These are phyloP conservation scores for Drosophila ezoana DNA, from an alignment of 2,888 invertebrate species.

Conservation along the genomic window DNA sequence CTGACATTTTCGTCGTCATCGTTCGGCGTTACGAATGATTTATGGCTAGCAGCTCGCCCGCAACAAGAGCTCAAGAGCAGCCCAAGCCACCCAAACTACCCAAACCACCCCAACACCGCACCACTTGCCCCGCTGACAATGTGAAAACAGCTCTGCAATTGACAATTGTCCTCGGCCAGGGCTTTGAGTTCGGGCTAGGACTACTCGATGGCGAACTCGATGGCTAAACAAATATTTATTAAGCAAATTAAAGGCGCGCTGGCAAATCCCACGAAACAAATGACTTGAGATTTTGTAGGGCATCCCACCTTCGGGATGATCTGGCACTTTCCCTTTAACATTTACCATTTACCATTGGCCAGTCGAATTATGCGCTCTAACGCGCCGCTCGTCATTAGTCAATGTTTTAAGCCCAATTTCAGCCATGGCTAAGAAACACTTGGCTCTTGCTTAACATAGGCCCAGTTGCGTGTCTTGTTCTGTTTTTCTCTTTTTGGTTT, in stretches of 20 bases:
- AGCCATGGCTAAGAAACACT: constrained; percentile 36
- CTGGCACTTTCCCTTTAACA: constrained; percentile 48
- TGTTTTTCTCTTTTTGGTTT: not conserved
- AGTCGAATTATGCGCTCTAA: constrained; percentile 73
- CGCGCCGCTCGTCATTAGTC: constrained; percentile 73
- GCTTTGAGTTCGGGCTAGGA: not conserved
- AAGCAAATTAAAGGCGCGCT: constrained; percentile 74
- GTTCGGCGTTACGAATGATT: constrained; percentile 66
- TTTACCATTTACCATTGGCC: constrained; percentile 30
- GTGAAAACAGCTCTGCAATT: constrained; percentile 67
- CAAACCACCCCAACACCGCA: not conserved
- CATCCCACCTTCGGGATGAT: constrained; percentile 42
- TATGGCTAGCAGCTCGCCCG: constrained; percentile 46
- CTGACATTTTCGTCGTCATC: constrained; percentile 76
- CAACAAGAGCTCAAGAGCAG: constrained; percentile 50
- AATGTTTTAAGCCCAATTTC: constrained; percentile 68
- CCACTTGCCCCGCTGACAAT: constrained; percentile 30
- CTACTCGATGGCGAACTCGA: constrained; percentile 23
- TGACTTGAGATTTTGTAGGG: constrained; percentile 66
- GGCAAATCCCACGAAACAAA: constrained; percentile 74
- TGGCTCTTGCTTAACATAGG: constrained; percentile 53
- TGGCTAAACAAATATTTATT: constrained; percentile 73
- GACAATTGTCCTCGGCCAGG: constrained; percentile 64
- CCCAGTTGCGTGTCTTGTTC: constrained; percentile 57
- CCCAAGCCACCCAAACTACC: constrained; percentile 16